These are phyloP conservation scores for Sycobia sp. DNA, from an alignment of 1,140 invertebrate species.

Conservation along the genomic window DNA sequence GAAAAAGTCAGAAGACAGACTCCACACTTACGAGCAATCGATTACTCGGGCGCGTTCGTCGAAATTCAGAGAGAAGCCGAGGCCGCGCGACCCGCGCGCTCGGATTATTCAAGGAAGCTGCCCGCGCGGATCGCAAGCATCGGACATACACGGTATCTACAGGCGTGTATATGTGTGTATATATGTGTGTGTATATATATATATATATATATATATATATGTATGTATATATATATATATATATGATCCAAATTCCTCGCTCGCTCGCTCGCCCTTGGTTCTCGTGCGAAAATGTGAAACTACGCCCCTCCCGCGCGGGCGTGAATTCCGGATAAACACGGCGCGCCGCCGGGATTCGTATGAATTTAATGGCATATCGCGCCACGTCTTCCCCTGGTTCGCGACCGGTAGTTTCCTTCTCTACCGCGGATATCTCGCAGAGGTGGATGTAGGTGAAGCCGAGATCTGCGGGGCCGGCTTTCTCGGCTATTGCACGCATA, in stretches of 20 bases:
- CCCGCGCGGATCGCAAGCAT: background rate
- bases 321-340: slow-evolving; percentile 50
- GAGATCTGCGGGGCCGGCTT: no score
- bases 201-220: no score
- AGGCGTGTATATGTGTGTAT: no score
- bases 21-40: background rate
- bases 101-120: slow-evolving; percentile 10
- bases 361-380: slow-evolving; percentile 55
- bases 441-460: no score
- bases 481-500: no score
- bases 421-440: no score
- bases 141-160: no score
- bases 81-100: background rate
- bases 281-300: slow-evolving; percentile 43
- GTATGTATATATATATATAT: no score
- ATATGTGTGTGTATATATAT: no score
- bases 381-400: background rate
- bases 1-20: no score
- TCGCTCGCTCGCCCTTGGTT: slow-evolving; percentile 18
- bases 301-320: no score
- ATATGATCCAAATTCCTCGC: slow-evolving; percentile 30
- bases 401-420: slow-evolving; percentile 12
- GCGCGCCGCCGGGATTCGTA: slow-evolving; percentile 49
- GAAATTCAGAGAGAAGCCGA: background rate
- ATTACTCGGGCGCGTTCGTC: background rate